Conservation (phyloP, 2,888 invertebrate species). For the Tipula confusa region DNA sequence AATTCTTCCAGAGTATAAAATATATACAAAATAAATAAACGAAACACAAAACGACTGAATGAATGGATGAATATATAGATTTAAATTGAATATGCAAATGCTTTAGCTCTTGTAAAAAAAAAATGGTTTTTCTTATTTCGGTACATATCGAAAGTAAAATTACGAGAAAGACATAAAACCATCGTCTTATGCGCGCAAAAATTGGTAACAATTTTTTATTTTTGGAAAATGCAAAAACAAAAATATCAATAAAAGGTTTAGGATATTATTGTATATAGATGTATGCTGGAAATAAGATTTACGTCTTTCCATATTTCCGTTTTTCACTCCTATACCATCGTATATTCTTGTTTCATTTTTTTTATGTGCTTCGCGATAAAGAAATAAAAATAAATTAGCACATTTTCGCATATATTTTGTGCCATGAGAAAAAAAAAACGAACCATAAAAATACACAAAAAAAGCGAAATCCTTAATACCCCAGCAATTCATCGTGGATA, state of each 20-base stretch:
- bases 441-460: neutral
- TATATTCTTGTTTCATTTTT: neutral
- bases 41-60: neutral
- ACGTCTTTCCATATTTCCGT: neutral
- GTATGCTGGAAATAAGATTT: neutral
- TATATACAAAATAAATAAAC: neutral
- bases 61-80: neutral
- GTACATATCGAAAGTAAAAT: neutral
- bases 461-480: neutral
- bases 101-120: neutral
- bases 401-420: neutral
- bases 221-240: neutral
- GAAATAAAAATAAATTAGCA: slow-evolving; percentile 25
- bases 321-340: neutral
- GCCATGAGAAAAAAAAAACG: neutral
- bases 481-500: neutral
- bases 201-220: neutral
- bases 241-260: neutral
- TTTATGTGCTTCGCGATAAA: neutral
- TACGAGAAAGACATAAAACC: neutral
- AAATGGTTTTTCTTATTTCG: neutral
- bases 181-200: neutral
- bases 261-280: neutral
- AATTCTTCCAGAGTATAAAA: neutral
- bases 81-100: slow-evolving; percentile 20